Base-by-base conservation (phyloP, 92 coral and sea anemone genomes). In the Pocillopora meandrina region DNA sequence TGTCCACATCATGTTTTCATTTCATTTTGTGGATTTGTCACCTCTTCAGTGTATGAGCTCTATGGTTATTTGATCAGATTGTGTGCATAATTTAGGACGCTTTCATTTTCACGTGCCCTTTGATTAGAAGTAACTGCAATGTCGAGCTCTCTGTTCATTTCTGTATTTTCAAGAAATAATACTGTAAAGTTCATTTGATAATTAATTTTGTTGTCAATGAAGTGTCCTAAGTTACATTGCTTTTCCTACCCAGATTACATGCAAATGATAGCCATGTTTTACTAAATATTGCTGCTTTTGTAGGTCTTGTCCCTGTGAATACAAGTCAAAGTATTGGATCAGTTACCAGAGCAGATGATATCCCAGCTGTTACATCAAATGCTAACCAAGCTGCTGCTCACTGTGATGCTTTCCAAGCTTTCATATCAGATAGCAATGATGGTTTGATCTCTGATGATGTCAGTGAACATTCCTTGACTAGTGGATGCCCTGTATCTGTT, bases 401-500 rank as follows among this genome's bases (percentile, higher is more conserved):
- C 78, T 69, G 86, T 82, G 71, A 82, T 82, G 78, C 71, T 82
- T 72, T 71, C 65, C 86, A 72, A 72, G 86, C 79, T 82, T 72
- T 71, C 62, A 72, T 68, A 82, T 82, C 86, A 82, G 86, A 82
- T 82, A 82, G 57, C 86, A 82, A 82, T 82, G 85, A 56, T 55
- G 85, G 57, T 82, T 82, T 71, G 56, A 69, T 55, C 85, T 82
- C 85, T 82, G 85, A 23, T 82, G 85, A 75, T 75, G 79, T 82
- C 78, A 82, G 85, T 82, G 85, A 82, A 82, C 77, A 56, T 82
- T 77, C 85, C 78, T 82, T 77, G 57, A 55, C 78, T 71, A 69
- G 85, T 71, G 85, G 61, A 55, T 82, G 78, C 85, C 78, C 77
- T 82, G 23, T 82, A 82, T 82, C 85, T 82, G 85, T 77, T 82